Conservation (phyloP, 1,140 invertebrate species). For the Teleopsis dalmanni region DNA sequence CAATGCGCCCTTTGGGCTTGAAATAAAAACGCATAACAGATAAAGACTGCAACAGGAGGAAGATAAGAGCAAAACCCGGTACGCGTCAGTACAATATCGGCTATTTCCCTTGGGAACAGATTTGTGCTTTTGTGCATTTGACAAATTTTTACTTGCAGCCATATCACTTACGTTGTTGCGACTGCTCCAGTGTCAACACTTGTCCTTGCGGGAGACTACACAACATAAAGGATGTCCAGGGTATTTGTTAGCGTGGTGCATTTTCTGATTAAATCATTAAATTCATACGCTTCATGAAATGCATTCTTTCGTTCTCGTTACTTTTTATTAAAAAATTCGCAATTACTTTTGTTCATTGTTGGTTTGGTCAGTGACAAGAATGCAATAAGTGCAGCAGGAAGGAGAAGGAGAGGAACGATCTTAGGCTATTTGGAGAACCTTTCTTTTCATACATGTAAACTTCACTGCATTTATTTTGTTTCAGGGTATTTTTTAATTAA, state of each 20-base stretch:
- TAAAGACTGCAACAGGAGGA: neutral
- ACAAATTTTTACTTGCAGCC: too few relatives aligned
- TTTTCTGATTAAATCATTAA: conserved; percentile 17
- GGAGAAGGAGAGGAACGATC: too few relatives aligned
- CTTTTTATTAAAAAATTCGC: too few relatives aligned
- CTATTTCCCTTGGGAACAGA: too few relatives aligned
- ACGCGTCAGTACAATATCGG: neutral
- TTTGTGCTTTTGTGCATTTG: too few relatives aligned
- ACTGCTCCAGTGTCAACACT: too few relatives aligned
- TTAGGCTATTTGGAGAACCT: too few relatives aligned
- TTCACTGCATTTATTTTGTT: neutral
- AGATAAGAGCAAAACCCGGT: neutral
- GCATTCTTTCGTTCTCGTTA: neutral
- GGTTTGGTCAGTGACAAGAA: too few relatives aligned
- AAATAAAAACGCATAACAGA: neutral
- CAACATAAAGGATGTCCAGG: conserved; percentile 4
- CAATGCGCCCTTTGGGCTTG: neutral
- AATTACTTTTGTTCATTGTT: too few relatives aligned
- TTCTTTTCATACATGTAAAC: neutral
- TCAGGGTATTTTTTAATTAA: conserved; percentile 9
- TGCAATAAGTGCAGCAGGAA: too few relatives aligned
- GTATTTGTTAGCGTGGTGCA: conserved; percentile 5
- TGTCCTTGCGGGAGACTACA: too few relatives aligned
- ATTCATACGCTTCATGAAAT: conserved; percentile 12
- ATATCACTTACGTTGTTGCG: too few relatives aligned